These are phyloP conservation scores for Hydropsyche tenuis DNA, from an alignment of 1,140 invertebrate species.

Conservation along the genomic window DNA sequence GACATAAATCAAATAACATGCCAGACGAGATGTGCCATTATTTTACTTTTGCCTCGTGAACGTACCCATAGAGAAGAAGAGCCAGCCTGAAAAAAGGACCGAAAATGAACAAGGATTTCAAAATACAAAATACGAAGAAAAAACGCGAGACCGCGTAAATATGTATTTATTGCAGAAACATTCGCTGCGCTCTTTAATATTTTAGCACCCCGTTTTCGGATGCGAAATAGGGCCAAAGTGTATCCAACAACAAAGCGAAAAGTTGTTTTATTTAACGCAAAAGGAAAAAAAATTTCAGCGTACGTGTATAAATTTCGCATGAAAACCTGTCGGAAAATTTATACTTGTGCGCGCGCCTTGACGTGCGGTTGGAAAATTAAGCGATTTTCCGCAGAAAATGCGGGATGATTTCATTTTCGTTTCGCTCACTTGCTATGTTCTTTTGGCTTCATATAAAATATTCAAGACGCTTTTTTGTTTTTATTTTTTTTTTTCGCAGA, in stretches of 20 bases:
- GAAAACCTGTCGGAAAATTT: conserved; percentile 17
- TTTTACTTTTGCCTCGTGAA: conserved; percentile 33
- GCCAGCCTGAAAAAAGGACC: conserved; percentile 29
- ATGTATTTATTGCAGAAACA: conserved; percentile 44
- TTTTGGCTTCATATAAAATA: too few relatives aligned
- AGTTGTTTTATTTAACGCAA: neutral
- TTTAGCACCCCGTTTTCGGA: conserved; percentile 20
- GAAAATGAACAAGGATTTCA: neutral
- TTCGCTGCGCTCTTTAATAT: conserved; percentile 29
- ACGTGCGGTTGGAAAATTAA: conserved; percentile 7
- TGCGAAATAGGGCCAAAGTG: neutral
- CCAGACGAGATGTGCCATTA: conserved; percentile 43
- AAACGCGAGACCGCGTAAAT: conserved; percentile 31
- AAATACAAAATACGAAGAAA: conserved; percentile 1
- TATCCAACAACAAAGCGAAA: neutral
- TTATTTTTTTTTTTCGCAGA: too few relatives aligned
- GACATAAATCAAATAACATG: conserved; percentile 48
- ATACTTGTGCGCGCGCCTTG: neutral
- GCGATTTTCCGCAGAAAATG: neutral
- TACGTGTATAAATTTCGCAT: conserved; percentile 4
- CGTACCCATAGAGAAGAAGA: conserved; percentile 8
- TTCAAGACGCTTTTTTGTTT: too few relatives aligned
- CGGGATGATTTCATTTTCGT: conserved; percentile 11
- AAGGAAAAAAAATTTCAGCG: neutral
- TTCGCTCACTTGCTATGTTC: neutral